Evolutionary conservation across 2,113 vertebrate genomes (phyloP).

Genomic region (Sinocyclocheilus maitianheensis): DNA sequence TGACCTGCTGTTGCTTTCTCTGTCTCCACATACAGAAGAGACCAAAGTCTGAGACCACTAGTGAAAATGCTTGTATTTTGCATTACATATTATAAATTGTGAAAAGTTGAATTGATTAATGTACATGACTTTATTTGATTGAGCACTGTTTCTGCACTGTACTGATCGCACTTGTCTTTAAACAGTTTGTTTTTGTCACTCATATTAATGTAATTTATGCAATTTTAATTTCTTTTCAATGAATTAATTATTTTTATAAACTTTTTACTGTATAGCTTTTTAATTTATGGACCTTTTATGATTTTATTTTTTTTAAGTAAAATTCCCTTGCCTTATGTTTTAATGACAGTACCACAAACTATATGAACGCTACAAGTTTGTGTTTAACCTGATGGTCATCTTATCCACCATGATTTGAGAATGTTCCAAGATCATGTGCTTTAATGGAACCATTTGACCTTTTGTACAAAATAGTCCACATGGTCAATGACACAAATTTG

Average conservation of each 20-base stretch:
- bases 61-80: not conserved
- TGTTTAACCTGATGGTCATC: not conserved
- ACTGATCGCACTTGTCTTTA: not conserved
- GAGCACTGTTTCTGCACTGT: not conserved
- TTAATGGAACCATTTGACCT: not conserved
- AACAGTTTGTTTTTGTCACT: not conserved
- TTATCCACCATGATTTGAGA: not conserved
- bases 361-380: not conserved
- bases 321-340: not conserved
- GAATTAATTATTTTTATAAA: not conserved
- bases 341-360: not conserved
- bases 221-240: not conserved
- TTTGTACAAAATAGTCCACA: not conserved
- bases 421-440: not conserved
- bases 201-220: not conserved
- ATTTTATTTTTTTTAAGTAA: not conserved
- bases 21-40: too few relatives aligned
- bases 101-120: not conserved
- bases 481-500: not conserved
- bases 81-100: not conserved
- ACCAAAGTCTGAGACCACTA: too few relatives aligned
- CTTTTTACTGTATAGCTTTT: not conserved
- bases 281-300: not conserved
- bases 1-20: too few relatives aligned
- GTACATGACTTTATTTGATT: not conserved